Evolutionary conservation across 2,888 invertebrate species (phyloP), one percentile per base, ranked within the genome.

Genomic region (Cordylochernes scorpioides): DNA sequence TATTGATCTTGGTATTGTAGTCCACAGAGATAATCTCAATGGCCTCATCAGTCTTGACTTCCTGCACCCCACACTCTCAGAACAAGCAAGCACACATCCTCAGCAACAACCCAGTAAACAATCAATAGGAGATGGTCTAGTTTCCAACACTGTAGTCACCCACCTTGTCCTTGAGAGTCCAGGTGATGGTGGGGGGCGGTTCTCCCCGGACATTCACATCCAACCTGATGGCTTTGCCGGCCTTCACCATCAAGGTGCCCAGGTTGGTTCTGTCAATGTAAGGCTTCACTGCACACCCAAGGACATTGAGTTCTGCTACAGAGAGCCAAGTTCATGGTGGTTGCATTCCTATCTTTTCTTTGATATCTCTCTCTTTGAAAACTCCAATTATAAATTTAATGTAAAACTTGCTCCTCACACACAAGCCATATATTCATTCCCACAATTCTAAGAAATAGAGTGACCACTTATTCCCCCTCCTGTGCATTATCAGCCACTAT

Each of bases 161-260:
- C 58, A 71, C 75, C 37, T 63, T 68, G 43, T 71, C 70, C 8
- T 67, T 68, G 49, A 73, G 69, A 55, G 69, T 68, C 94, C 97
- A 97, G 9, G 67, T 73, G 43, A 80, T 71, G 39, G 68, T 74
- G 36, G 97, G 94, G 35, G 78, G 70, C 2, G 97, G 97, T 55
- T 97, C 94, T 43, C 94, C 97, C 45, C 70, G 68, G 17, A 86
- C 75, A 51, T 86, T 77, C 22, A 94, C 69, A 51, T 86, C 84
- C 51, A 84, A 74, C 56, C 75, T 80, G 40, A 91, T 69, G 0
- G 70, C 64, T 54, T 88, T 84, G 19, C 39, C 88, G 38, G 78
- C 75, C 42, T 86, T 74, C 9, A 91, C 70, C 8, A 71, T 70
- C 25, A 82, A 60, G 26, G 75, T 69, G 53, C 88, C 82, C 41